Percentiles rank a stretch among this genome's conserved stretches.
phyloP scores from a whole-genome alignment of 2,888 invertebrate species.

The Lasioglossum pauxillum region DNA sequence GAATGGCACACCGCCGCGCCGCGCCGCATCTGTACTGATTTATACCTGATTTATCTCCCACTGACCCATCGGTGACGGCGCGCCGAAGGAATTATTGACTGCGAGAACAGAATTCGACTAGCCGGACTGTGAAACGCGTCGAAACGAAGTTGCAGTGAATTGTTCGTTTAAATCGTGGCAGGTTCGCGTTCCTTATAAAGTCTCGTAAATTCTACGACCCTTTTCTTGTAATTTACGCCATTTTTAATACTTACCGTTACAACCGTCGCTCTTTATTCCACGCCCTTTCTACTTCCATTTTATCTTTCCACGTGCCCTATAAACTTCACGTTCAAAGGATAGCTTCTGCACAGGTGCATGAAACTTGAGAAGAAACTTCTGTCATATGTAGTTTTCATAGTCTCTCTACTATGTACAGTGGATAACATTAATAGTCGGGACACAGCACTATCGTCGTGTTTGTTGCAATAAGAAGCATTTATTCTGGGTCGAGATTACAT shows the following conservation, averaged over 20 bases:
- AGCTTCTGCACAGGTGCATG: neutral
- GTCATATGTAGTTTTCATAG: too few relatives aligned
- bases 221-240: neutral
- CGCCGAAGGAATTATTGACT: constrained; percentile 43
- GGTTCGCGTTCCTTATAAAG: neutral
- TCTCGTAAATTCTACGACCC: neutral
- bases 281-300: neutral
- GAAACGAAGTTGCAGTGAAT: neutral
- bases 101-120: constrained; percentile 35
- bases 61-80: constrained; percentile 41
- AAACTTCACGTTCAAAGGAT: neutral
- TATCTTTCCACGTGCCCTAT: neutral
- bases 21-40: constrained; percentile 25
- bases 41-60: constrained; percentile 43
- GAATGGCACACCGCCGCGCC: constrained; percentile 14
- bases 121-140: neutral
- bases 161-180: neutral
- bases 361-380: neutral
- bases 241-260: neutral
- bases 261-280: neutral
- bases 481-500: neutral
- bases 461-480: too few relatives aligned
- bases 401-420: neutral
- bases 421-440: neutral
- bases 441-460: neutral